phyloP scores from a whole-genome alignment of 1,140 invertebrate genomes.

The Ceratoteleas bidentatus region DNA sequence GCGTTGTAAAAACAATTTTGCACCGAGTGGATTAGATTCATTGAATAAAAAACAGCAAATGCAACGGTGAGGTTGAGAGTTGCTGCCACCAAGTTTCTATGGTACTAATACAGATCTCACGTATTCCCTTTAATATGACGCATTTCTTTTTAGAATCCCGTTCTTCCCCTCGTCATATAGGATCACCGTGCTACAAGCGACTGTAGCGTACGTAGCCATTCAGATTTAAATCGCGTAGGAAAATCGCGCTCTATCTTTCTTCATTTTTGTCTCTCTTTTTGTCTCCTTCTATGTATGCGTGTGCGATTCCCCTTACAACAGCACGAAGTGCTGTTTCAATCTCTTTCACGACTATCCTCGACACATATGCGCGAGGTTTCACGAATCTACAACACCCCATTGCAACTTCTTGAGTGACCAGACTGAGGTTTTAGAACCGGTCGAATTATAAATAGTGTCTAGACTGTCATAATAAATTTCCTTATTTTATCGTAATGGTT shows the following conservation, averaged over 20 bases:
- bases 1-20: too few species aligned
- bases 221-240: constrained; percentile 80
- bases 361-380: constrained; percentile 60
- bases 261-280: too few species aligned
- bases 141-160: constrained; percentile 68
- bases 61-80: constrained; percentile 70
- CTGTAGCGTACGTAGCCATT: constrained; percentile 72
- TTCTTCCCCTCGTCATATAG: constrained; percentile 73
- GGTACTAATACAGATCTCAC: constrained; percentile 81
- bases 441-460: constrained; percentile 60
- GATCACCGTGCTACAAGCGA: constrained; percentile 74
- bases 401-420: constrained; percentile 65
- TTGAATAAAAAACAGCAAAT: too few species aligned
- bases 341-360: constrained; percentile 68
- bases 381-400: constrained; percentile 51
- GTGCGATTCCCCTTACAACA: constrained; percentile 75
- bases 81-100: constrained; percentile 71
- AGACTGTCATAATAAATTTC: constrained; percentile 57
- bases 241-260: too few species aligned
- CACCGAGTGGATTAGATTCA: too few species aligned
- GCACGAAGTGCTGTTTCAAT: constrained; percentile 73
- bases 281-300: constrained; percentile 57
- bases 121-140: constrained; percentile 78
- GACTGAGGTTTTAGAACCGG: constrained; percentile 61
- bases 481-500: constrained; percentile 47